These are phyloP conservation scores for Andrena marginata DNA, from an alignment of 2,888 invertebrate genomes.

Conservation along the genomic window DNA sequence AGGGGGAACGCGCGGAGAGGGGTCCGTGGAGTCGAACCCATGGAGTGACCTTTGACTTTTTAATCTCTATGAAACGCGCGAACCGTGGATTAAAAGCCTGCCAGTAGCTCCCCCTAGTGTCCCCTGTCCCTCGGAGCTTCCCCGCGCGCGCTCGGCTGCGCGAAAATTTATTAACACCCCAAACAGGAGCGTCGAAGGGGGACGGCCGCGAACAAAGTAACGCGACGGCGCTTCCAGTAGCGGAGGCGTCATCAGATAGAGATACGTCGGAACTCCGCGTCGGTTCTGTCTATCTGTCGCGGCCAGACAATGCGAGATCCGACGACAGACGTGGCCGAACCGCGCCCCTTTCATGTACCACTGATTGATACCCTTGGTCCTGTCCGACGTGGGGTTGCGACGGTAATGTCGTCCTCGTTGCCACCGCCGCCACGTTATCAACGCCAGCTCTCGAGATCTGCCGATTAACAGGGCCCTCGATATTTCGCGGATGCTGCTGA, in stretches of 20 bases:
- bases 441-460: constrained; percentile 64
- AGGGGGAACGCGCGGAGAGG: background rate
- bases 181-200: constrained; percentile 17
- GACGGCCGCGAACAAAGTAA: constrained; percentile 60
- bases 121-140: background rate
- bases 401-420: constrained; percentile 70
- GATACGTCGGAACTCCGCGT: constrained; percentile 73
- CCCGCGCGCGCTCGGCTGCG: background rate
- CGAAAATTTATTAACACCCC: constrained; percentile 52
- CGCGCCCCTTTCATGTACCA: constrained; percentile 81
- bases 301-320: constrained; percentile 78
- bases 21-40: background rate
- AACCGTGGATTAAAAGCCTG: too few species aligned
- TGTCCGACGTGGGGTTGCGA: constrained; percentile 72
- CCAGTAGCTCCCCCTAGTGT: background rate
- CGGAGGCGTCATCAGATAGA: constrained; percentile 72
- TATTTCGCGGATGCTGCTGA: constrained; percentile 44
- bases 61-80: constrained; percentile 30
- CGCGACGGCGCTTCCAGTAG: constrained; percentile 60
- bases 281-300: constrained; percentile 75
- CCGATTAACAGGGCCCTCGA: constrained; percentile 58
- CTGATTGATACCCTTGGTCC: constrained; percentile 80
- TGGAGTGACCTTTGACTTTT: constrained; percentile 19
- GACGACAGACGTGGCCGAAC: constrained; percentile 77
- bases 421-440: constrained; percentile 70